Base-by-base conservation (phyloP, 2,113 vertebrate genomes). In the Chlamydotis undulata region DNA sequence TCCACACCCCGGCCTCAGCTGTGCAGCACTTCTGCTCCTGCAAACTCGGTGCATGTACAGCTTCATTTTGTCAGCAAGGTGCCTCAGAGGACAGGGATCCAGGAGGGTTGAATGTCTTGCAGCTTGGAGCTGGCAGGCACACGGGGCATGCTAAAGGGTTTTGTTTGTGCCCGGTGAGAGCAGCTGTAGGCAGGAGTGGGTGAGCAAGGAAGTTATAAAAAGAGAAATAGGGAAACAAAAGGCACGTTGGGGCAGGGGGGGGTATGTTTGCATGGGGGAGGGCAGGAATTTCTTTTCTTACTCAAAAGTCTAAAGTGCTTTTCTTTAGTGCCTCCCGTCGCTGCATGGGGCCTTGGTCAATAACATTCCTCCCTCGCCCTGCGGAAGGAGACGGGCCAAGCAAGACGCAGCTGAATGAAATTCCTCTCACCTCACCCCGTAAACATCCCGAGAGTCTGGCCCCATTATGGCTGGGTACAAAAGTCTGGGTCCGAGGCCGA, bases 391-490 rank as follows among this genome's bases (percentile, higher is more conserved):
- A 95, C 89, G 37, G 96, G 89, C 95, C 94, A 94, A 93, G 91
- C 90, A 92, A 92, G 91, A 94, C 56, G 49, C 10, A 14, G 90
- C 93, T 95, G 93, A 96, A 96, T 96, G 95, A 97, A 96, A 96
- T 96, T 95, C 83, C 95, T 96, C 96, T 96, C 97, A 91, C 96
- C 96, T 97, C 96, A 96, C 87, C 95, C 97, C 76, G 35, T 92
- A 96, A 97, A 91, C 94, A 95, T 96, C 97, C 97, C 95, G 28
- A 87, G 94, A 97, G 96, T 87, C 96, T 96, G 96, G 94, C 87
- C 95, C 96, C 96, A 97, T 98, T 98, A 98, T 96, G 89, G 94
- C 96, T 96, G 97, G 96, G 95, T 97, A 98, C 97, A 98, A 98
- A 98, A 98, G 98, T 98, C 97, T 97, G 96, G 96, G 97, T 97